Conservation (phyloP, 30 jellyfish, hydroid and myxozoan species). For the Mastigias papua region DNA sequence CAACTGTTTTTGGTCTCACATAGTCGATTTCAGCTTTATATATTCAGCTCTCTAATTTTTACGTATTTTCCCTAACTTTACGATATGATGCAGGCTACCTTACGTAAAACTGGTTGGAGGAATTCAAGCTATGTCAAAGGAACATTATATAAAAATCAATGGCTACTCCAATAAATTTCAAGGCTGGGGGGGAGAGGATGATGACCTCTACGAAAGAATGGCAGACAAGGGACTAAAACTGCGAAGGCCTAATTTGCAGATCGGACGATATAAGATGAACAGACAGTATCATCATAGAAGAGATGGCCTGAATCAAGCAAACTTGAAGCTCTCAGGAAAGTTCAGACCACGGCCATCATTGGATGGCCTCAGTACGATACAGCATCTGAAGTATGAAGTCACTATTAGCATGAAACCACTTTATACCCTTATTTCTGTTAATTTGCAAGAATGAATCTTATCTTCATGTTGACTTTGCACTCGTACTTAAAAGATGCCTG, state of each 20-base stretch:
- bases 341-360: not conserved
- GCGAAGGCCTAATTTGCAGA: conserved; percentile 26
- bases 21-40: no score
- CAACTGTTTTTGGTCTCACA: no score
- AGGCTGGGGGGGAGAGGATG: conserved; percentile 85
- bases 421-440: conserved; percentile 34
- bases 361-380: conserved; percentile 39
- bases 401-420: conserved; percentile 1
- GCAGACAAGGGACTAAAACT: conserved; percentile 20
- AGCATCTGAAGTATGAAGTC: conserved; percentile 1
- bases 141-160: conserved; percentile 39
- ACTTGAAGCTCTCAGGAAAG: not conserved
- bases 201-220: conserved; percentile 28
- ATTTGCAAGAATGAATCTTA: not conserved
- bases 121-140: conserved; percentile 42
- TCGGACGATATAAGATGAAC: conserved; percentile 71
- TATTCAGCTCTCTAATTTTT: no score
- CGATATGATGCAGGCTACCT: no score
- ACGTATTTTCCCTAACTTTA: no score
- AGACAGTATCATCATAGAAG: conserved; percentile 32
- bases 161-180: conserved; percentile 61
- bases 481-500: no score
- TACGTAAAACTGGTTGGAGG: conserved; percentile 62
- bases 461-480: not conserved
- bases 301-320: conserved; percentile 3